Conservation (phyloP, 2,113 vertebrate genomes). For the Podarcis raffonei region DNA sequence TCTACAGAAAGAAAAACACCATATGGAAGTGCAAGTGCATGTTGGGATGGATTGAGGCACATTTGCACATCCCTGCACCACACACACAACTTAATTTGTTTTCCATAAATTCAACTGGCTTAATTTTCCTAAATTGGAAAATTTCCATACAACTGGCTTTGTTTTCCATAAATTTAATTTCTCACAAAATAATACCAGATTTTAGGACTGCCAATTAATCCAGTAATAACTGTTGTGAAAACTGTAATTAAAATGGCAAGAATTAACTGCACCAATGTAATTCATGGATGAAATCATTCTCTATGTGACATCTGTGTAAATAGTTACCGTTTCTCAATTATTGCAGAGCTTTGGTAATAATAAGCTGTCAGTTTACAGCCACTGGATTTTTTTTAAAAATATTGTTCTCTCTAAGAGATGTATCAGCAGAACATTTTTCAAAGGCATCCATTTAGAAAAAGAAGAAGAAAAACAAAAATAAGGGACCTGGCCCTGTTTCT, state of each 20-base stretch:
- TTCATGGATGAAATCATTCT: neutral
- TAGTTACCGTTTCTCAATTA: neutral
- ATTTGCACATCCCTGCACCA: neutral
- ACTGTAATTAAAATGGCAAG: conserved; percentile 13
- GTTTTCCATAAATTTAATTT: neutral
- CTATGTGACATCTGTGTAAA: conserved; percentile 5
- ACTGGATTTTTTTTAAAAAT: neutral
- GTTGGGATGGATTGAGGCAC: too few relatives aligned
- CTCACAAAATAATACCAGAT: conserved; percentile 12
- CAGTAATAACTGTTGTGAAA: neutral
- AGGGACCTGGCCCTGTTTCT: neutral
- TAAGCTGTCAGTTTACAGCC: neutral
- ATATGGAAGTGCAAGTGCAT: too few relatives aligned
- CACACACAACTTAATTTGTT: neutral
- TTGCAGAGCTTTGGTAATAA: neutral
- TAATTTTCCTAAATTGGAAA: neutral
- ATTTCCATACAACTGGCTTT: conserved; percentile 5
- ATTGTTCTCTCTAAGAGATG: neutral
- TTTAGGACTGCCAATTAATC: neutral
- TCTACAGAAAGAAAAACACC: too few relatives aligned
- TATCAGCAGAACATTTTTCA: neutral
- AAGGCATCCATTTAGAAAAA: neutral
- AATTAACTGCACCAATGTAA: neutral
- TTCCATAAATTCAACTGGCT: neutral
- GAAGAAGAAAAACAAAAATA: neutral